Conservation (phyloP, 2,113 vertebrate species). For the Alethe castanea region DNA sequence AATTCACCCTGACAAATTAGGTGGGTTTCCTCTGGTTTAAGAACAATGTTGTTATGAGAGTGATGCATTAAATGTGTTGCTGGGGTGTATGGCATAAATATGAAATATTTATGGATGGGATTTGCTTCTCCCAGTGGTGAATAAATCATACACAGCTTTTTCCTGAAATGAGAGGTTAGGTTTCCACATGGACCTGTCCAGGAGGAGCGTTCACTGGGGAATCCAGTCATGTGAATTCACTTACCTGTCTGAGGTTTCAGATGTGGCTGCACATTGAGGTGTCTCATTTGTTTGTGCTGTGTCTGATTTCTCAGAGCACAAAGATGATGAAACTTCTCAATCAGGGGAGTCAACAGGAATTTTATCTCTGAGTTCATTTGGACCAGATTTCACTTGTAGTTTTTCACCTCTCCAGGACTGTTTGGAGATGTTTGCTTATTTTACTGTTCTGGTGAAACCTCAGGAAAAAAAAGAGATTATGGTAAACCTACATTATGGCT, state of each 20-base stretch:
- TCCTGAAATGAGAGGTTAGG: background rate
- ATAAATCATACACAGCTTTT: constrained; percentile 19
- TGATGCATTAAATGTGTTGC: constrained; percentile 15
- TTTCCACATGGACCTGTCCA: background rate
- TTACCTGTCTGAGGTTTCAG: background rate
- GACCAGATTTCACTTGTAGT: background rate
- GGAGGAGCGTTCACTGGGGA: background rate
- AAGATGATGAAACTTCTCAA: background rate
- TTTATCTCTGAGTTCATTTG: background rate
- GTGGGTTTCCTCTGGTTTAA: constrained; percentile 40
- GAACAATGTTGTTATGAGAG: background rate
- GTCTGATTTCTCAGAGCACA: background rate
- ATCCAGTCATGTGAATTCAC: background rate
- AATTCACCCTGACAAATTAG: constrained; percentile 23
- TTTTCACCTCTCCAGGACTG: background rate
- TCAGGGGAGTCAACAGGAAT: background rate
- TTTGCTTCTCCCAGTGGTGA: constrained; percentile 10
- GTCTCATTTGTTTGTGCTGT: background rate
- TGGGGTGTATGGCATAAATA: constrained; percentile 2
- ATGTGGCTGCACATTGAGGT: background rate
- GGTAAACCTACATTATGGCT: accelerated
- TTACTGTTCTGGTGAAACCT: background rate
- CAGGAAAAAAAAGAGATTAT: background rate
- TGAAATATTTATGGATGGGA: constrained; percentile 26
- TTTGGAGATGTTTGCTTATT: background rate